Percentiles rank a stretch among this genome's conserved stretches.
Evolutionary conservation across 2,888 invertebrate species (phyloP).

Genomic region (Merodon equestris): DNA sequence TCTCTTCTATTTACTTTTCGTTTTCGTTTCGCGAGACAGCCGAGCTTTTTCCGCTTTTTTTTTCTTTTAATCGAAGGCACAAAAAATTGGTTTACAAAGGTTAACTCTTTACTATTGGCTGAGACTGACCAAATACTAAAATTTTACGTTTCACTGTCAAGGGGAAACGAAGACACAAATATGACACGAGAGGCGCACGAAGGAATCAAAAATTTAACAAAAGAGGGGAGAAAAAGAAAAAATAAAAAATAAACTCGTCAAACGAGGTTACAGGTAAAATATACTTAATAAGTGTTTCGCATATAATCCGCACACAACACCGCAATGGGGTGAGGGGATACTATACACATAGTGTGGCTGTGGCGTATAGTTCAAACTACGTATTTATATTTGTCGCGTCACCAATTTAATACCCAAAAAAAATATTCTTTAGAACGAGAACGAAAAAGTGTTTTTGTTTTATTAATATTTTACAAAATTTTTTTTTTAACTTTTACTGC

Average conservation of each 20-base stretch:
- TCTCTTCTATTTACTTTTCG: conserved; percentile 63
- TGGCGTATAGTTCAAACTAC: conserved; percentile 57
- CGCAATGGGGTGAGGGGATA: conserved; percentile 26
- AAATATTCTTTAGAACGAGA: conserved; percentile 7
- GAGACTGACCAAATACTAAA: too few relatives aligned
- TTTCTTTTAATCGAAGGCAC: conserved; percentile 23
- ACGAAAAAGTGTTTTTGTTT: conserved; percentile 24
- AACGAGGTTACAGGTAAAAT: conserved; percentile 75
- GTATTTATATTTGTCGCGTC: conserved; percentile 70
- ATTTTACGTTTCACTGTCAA: too few relatives aligned
- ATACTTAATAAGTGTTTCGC: conserved; percentile 73
- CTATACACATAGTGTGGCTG: neutral
- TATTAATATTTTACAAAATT: conserved; percentile 13
- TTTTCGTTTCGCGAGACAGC: conserved; percentile 25
- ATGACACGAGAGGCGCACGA: conserved; percentile 57
- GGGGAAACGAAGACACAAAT: too few relatives aligned
- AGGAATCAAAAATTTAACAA: conserved; percentile 70
- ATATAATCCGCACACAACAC: conserved; percentile 58
- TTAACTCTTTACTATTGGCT: conserved; percentile 21
- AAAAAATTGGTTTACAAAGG: conserved; percentile 48
- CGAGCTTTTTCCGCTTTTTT: conserved; percentile 33
- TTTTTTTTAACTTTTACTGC: conserved; percentile 26
- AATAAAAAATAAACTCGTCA: conserved; percentile 72
- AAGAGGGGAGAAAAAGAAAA: conserved; percentile 54
- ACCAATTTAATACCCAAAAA: conserved; percentile 68